Conservation (phyloP, 2,113 vertebrate species). For the Acrocephalus arundinaceus region DNA sequence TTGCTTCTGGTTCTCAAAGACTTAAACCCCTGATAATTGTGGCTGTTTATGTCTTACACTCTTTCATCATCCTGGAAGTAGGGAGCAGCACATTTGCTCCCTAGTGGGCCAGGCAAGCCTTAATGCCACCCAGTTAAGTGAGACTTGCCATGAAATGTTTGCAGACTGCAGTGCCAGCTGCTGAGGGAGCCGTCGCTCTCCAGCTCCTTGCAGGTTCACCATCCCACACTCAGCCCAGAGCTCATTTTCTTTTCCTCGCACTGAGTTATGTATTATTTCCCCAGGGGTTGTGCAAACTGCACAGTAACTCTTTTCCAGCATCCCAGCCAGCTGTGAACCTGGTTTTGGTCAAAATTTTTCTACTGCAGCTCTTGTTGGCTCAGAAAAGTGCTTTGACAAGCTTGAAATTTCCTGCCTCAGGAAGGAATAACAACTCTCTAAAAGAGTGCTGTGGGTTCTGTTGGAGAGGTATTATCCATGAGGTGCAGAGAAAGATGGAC, state of each 20-base stretch:
- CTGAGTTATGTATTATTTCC: not conserved
- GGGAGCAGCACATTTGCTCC: not conserved
- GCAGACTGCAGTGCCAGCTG: not conserved
- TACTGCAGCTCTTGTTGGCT: conserved; percentile 18
- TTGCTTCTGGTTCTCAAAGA: not conserved
- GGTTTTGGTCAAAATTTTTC: conserved; percentile 42
- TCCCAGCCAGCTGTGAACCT: not conserved
- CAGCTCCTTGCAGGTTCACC: not conserved
- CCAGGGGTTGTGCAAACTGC: not conserved
- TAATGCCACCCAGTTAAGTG: not conserved
- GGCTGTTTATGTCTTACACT: accelerated
- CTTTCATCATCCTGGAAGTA: not conserved
- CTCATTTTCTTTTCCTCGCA: not conserved
- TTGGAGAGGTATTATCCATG: not conserved
- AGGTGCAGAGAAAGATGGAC: not conserved
- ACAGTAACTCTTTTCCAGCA: not conserved
- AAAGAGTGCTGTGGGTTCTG: not conserved
- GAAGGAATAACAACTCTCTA: conserved; percentile 2
- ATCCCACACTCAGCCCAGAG: not conserved
- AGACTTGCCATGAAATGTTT: not conserved
- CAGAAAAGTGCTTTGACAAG: conserved; percentile 8
- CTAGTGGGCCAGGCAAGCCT: not conserved
- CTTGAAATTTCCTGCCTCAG: conserved; percentile 6
- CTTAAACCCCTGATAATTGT: not conserved
- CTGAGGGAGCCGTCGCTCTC: not conserved